phyloP scores from a whole-genome alignment of 92 coral and sea anemone species.

The Phenganax stokvisi region DNA sequence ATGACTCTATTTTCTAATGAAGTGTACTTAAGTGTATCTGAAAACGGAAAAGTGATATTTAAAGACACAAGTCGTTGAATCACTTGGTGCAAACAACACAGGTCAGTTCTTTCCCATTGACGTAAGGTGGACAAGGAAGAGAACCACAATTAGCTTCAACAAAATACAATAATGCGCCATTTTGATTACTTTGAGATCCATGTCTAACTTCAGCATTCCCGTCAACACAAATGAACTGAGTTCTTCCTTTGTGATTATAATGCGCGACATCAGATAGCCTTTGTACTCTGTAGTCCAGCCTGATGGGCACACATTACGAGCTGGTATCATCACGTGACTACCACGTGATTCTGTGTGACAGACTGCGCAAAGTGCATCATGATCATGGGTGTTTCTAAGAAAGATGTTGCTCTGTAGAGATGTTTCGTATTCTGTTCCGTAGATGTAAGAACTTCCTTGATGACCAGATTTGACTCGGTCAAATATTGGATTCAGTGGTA shows the following conservation, averaged over 20 bases:
- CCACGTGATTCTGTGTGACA: too few relatives aligned
- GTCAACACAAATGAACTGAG: constrained; percentile 4
- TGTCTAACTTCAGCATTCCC: constrained; percentile 7
- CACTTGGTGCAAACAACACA: background rate
- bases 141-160: constrained; percentile 8
- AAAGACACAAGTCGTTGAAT: too few relatives aligned
- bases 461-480: background rate
- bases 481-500: background rate
- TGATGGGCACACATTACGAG: background rate
- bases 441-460: background rate
- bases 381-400: too few relatives aligned
- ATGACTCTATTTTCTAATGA: too few relatives aligned
- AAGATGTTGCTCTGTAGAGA: too few relatives aligned
- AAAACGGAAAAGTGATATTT: too few relatives aligned
- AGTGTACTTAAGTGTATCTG: too few relatives aligned
- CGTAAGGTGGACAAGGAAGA: constrained; percentile 18
- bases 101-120: constrained; percentile 5
- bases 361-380: too few relatives aligned
- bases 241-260: background rate
- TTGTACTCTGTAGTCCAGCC: constrained; percentile 4
- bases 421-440: background rate
- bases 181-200: background rate
- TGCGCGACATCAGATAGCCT: constrained; percentile 7
- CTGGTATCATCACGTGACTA: too few relatives aligned
- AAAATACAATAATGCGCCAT: background rate